phyloP scores from a whole-genome alignment of 1,140 invertebrate genomes.

The Dendroctonus valens region DNA sequence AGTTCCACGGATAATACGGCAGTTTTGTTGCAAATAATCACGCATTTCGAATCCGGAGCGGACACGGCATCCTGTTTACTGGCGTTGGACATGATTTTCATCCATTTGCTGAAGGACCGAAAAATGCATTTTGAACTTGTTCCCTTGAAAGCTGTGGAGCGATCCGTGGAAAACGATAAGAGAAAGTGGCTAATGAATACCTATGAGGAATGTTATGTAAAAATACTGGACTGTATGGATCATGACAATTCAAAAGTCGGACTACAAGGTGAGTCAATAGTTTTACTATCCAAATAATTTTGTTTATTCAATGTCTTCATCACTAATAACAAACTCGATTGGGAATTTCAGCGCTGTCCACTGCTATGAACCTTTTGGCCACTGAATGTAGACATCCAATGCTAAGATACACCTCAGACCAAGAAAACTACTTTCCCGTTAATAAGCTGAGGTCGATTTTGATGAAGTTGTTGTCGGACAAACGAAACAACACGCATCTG shows the following conservation, averaged over 20 bases:
- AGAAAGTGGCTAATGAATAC: constrained; percentile 59
- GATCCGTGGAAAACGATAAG: constrained; percentile 59
- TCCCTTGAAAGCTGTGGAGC: constrained; percentile 56
- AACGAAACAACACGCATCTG: constrained; percentile 53
- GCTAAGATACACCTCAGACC: constrained; percentile 49
- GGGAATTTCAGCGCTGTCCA: constrained; percentile 56
- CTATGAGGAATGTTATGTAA: constrained; percentile 60
- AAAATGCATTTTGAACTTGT: constrained; percentile 59
- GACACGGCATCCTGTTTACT: constrained; percentile 58
- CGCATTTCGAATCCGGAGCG: constrained; percentile 60
- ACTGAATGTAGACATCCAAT: constrained; percentile 64
- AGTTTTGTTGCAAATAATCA: constrained; percentile 62
- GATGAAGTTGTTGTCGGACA: constrained; percentile 56
- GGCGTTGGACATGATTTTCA: constrained; percentile 67
- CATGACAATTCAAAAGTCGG: constrained; percentile 55
- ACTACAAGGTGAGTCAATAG: constrained; percentile 50
- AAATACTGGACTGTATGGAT: constrained; percentile 56
- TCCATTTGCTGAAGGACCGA: constrained; percentile 62
- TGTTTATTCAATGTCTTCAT: neutral
- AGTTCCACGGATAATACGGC: constrained; percentile 61
- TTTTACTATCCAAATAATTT: neutral
- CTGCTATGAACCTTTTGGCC: constrained; percentile 64
- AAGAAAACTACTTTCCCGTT: constrained; percentile 60
- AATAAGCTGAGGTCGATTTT: constrained; percentile 61
- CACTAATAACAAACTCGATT: constrained; percentile 3